Evolutionary conservation across 2,113 vertebrate species (phyloP).

Genomic region (Peucedramus taeniatus): DNA sequence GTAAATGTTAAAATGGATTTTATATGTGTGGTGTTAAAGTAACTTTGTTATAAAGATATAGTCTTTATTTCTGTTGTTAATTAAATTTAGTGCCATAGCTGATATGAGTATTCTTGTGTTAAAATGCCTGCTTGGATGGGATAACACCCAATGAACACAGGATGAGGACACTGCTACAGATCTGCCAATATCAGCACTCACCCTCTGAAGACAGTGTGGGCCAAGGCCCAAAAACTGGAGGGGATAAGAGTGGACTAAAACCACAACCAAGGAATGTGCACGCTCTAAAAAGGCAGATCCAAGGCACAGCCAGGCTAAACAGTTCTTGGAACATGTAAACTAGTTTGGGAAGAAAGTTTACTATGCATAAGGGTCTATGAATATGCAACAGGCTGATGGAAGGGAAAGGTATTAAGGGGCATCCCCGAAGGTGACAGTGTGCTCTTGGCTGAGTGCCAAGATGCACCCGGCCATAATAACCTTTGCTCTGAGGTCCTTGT

Average conservation of each 20-base stretch:
- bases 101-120: background rate
- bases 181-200: background rate
- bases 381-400: background rate
- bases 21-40: background rate
- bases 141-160: background rate
- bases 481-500: background rate
- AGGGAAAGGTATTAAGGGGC: background rate
- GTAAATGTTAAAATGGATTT: background rate
- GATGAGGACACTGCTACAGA: background rate
- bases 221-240: background rate
- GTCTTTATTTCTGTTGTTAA: background rate
- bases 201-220: background rate
- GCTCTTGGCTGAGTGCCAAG: too few species aligned
- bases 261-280: background rate
- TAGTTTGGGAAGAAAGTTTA: background rate
- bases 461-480: background rate
- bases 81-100: background rate
- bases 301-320: background rate
- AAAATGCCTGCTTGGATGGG: background rate
- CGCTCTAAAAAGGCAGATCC: background rate
- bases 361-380: background rate
- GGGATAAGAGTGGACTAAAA: background rate
- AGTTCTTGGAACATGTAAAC: background rate
- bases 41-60: rapidly evolving
- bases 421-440: too few species aligned